These are phyloP conservation scores for Amiota mariae DNA, from an alignment of 2,888 invertebrate genomes.

Conservation along the genomic window DNA sequence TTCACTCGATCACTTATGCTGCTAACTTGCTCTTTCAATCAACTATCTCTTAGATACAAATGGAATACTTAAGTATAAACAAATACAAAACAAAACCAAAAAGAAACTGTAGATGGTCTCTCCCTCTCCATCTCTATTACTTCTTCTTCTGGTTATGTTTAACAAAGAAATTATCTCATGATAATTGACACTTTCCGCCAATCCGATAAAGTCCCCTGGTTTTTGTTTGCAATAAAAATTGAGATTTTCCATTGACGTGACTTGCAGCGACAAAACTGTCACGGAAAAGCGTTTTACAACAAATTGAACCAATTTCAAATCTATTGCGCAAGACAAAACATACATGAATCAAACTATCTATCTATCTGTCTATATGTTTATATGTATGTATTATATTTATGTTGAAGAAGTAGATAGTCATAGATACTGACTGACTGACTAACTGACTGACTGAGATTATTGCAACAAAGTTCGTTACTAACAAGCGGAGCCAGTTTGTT, in stretches of 20 bases:
- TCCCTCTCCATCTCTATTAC: too few relatives aligned
- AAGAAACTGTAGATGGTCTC: constrained; percentile 10
- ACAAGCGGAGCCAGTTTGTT: constrained; percentile 10
- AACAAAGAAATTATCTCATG: constrained; percentile 14
- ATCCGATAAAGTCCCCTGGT: not conserved
- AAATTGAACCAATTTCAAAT: not conserved
- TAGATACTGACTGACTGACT: too few relatives aligned
- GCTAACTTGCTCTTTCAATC: not conserved
- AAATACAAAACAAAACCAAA: not conserved
- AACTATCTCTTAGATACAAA: too few relatives aligned
- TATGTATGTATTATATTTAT: too few relatives aligned
- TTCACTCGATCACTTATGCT: not conserved
- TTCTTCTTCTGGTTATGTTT: not conserved
- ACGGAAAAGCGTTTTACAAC: constrained; percentile 26
- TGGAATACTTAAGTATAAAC: not conserved
- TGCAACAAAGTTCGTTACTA: constrained; percentile 2
- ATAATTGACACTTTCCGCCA: constrained; percentile 26
- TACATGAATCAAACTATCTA: not conserved
- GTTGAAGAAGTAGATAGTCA: too few relatives aligned
- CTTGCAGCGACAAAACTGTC: constrained; percentile 5
- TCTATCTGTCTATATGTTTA: not conserved
- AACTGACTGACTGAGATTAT: too few relatives aligned
- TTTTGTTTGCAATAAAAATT: not conserved
- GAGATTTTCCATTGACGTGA: not conserved
- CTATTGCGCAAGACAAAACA: constrained; percentile 22